These are phyloP conservation scores for Dicrostonyx torquatus DNA, from an alignment of 2,797 vertebrate species.

Conservation along the genomic window DNA sequence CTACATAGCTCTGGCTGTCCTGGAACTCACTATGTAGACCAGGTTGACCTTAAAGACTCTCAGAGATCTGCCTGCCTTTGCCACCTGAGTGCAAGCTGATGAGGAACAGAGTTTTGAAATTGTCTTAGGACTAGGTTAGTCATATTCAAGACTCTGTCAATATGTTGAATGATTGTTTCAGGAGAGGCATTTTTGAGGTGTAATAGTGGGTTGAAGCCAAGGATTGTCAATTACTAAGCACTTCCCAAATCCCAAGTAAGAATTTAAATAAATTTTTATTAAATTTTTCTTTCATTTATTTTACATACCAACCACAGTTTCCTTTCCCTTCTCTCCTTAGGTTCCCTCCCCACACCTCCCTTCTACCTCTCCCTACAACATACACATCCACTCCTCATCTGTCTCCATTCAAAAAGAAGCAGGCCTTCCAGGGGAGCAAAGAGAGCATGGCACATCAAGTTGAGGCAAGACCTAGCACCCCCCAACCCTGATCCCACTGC, in stretches of 20 bases:
- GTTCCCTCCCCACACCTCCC: neutral
- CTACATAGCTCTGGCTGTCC: neutral
- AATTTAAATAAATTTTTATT: neutral
- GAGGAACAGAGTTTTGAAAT: slow-evolving; percentile 11
- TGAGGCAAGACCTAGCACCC: neutral
- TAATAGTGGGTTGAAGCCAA: neutral
- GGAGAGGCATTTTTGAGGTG: neutral
- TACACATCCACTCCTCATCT: neutral
- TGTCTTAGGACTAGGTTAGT: neutral
- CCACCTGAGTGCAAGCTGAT: neutral
- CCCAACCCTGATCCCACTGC: neutral
- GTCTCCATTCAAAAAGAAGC: neutral
- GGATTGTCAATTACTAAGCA: neutral
- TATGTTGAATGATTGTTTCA: neutral
- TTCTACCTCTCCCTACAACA: neutral
- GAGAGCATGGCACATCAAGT: neutral
- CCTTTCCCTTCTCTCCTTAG: neutral
- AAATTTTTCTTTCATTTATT: neutral
- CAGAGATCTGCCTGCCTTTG: neutral
- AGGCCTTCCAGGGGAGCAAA: neutral
- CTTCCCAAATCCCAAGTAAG: neutral
- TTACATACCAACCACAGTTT: neutral
- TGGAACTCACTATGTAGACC: neutral
- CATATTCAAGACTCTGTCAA: neutral
- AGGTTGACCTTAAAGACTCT: neutral